Evolutionary conservation across 1,140 invertebrate species (phyloP).

Genomic region (Temnothorax longispinosus): DNA sequence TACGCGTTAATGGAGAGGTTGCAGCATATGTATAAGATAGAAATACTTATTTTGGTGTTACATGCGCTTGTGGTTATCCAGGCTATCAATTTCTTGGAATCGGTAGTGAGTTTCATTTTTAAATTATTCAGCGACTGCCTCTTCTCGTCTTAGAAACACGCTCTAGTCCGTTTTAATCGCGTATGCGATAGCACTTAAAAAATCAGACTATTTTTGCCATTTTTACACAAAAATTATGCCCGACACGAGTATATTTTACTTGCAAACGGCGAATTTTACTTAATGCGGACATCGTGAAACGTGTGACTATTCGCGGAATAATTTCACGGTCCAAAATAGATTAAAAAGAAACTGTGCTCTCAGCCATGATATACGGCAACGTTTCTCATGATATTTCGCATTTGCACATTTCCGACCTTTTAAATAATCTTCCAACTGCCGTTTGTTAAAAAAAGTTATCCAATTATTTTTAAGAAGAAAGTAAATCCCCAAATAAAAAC

Average conservation of each 20-base stretch:
- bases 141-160: slow-evolving; percentile 49
- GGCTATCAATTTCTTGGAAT: slow-evolving; percentile 73
- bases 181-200: slow-evolving; percentile 22
- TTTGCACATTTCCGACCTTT: slow-evolving; percentile 47
- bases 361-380: slow-evolving; percentile 37
- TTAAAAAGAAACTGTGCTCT: slow-evolving; percentile 35
- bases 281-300: slow-evolving; percentile 44
- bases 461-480: slow-evolving; percentile 33
- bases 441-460: neutral
- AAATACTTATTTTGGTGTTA: slow-evolving; percentile 79
- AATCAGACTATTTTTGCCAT: slow-evolving; percentile 35
- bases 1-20: slow-evolving; percentile 77
- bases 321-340: slow-evolving; percentile 39
- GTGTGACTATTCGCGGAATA: slow-evolving; percentile 33
- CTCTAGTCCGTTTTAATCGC: slow-evolving; percentile 38
- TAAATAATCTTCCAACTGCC: slow-evolving; percentile 10
- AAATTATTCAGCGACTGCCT: slow-evolving; percentile 72
- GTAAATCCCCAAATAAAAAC: neutral
- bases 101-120: slow-evolving; percentile 69
- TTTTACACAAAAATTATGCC: slow-evolving; percentile 43
- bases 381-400: slow-evolving; percentile 34
- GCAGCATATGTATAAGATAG: slow-evolving; percentile 81
- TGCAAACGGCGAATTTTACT: slow-evolving; percentile 52
- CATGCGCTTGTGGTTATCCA: slow-evolving; percentile 76
- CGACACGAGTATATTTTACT: slow-evolving; percentile 25